Base-by-base conservation (phyloP, 2,113 vertebrate species). In the Pterophyllum scalare region DNA sequence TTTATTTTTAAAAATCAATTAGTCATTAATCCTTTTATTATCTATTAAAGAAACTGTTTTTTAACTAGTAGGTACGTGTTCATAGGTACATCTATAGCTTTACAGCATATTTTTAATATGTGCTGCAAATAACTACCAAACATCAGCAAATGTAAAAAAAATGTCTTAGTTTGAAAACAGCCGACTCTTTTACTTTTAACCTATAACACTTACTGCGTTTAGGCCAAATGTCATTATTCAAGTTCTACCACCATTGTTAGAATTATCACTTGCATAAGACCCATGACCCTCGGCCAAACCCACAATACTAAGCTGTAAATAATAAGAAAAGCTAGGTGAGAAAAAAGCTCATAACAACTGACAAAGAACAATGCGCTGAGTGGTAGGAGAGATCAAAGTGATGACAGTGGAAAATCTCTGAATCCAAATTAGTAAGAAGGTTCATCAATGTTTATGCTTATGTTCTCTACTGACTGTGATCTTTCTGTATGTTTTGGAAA, bases 301-400 rank as follows among this genome's bases (percentile, higher is more conserved):
- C 60, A 79, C 60, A 77, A 46, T 40, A 87, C 76, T 54, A 59
- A 57, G 52, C 75, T 70, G 81, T 52, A 74, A 61, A 46, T 77
- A 59, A 72, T 35, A 67, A 56, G 33, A 84, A 52, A 52, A 74
- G 67, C 49, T 8, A 54, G 43, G 65, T 6, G 26, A 5, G 43
- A 31, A 72, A 72, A 72, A 6, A 72, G 5, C 46, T 38, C 17
- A 40, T 11, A 31, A 17, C 20, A n/a, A 19, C 1, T 52, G 65
- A 62, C 28, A 40, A 24, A 28, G 17, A 79, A 74, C 40, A 82
- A 79, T 54, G 75, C 6, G 59, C 61, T 35, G 76, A 49, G 64
- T 74, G 81, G 77, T 43, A 54, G 54, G 28, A 28, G 17, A 70
- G 15, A 22, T 56, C 20, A 28, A 52, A 13, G 56, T 10, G 5